phyloP scores from a whole-genome alignment of 1,140 invertebrate genomes.

The Pissodes strobi region DNA sequence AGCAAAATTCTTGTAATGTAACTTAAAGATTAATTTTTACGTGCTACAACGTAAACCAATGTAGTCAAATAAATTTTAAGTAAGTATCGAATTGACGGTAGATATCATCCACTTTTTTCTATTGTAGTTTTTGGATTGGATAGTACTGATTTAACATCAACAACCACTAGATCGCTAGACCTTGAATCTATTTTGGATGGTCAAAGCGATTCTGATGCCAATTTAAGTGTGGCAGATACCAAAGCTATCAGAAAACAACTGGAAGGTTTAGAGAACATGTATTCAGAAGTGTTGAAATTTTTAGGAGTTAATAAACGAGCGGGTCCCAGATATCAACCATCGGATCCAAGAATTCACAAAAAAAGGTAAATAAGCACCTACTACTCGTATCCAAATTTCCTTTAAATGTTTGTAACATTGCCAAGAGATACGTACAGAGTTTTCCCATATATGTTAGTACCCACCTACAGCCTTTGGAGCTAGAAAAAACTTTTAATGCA shows the following conservation, averaged over 20 bases:
- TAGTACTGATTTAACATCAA: slow-evolving; percentile 75
- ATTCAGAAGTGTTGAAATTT: slow-evolving; percentile 72
- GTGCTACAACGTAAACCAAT: no score
- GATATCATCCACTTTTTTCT: no score
- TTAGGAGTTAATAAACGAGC: slow-evolving; percentile 70
- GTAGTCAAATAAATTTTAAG: no score
- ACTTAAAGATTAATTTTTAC: no score
- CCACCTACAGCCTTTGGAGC: no score
- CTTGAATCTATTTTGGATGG: slow-evolving; percentile 80
- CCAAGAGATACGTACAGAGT: no score
- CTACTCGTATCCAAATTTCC: background rate
- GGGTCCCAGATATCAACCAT: slow-evolving; percentile 61
- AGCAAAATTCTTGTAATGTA: no score
- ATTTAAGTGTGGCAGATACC: slow-evolving; percentile 76
- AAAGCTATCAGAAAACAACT: slow-evolving; percentile 80
- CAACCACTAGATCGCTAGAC: slow-evolving; percentile 73
- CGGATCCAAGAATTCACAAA: slow-evolving; percentile 66
- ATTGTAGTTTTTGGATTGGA: slow-evolving; percentile 70
- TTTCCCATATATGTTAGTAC: no score
- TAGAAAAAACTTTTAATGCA: no score
- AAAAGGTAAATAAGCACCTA: slow-evolving; percentile 45
- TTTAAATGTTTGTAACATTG: no score
- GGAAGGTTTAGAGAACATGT: slow-evolving; percentile 87
- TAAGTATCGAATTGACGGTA: no score
- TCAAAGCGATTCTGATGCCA: slow-evolving; percentile 70